Evolutionary conservation across 2,797 vertebrate genomes (phyloP).

Genomic region (Etheostoma nigrum): DNA sequence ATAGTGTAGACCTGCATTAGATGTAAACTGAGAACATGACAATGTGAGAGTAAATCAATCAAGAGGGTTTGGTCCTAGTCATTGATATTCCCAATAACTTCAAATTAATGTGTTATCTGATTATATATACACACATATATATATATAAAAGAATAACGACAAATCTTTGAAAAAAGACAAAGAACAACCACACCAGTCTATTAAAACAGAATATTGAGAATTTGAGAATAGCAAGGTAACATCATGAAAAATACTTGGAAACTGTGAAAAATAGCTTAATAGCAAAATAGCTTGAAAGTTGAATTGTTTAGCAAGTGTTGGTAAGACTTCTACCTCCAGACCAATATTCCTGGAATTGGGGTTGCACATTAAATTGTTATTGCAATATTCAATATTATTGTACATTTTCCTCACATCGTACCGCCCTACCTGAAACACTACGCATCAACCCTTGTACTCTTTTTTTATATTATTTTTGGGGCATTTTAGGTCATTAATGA

Average conservation of each 20-base stretch:
- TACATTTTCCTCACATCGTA: too few relatives aligned
- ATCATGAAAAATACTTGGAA: slow-evolving; percentile 21
- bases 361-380: too few relatives aligned
- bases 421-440: neutral
- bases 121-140: neutral
- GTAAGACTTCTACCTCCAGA: neutral
- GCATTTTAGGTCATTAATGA: too few relatives aligned
- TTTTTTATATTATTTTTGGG: too few relatives aligned
- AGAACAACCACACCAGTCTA: neutral
- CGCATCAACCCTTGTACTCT: neutral
- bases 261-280: neutral
- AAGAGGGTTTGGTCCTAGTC: neutral
- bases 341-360: neutral
- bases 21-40: neutral
- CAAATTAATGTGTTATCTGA: neutral
- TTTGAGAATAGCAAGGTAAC: slow-evolving; percentile 1
- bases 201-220: neutral
- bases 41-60: neutral
- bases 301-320: neutral
- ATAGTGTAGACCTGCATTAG: neutral
- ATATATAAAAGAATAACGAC: too few relatives aligned
- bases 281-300: slow-evolving; percentile 1
- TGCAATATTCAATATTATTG: too few relatives aligned
- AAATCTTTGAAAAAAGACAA: neutral
- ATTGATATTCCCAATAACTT: neutral